phyloP scores from a whole-genome alignment of 2,888 invertebrate genomes.

The Amiota communis region DNA sequence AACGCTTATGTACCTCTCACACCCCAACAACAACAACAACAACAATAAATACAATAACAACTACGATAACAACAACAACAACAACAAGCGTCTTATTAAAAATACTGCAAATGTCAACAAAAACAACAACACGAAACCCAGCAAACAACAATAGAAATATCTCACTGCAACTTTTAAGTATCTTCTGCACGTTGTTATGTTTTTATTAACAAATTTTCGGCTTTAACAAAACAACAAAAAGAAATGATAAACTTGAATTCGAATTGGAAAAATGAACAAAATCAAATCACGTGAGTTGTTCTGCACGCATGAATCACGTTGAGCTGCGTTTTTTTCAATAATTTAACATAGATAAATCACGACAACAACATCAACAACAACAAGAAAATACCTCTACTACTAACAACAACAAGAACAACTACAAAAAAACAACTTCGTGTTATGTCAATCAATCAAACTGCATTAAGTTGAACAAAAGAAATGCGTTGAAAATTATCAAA shows the following conservation, averaged over 20 bases:
- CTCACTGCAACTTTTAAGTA: neutral
- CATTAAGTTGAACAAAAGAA: slow-evolving; percentile 8
- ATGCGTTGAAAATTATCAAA: slow-evolving; percentile 32
- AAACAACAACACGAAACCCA: neutral
- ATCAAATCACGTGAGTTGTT: slow-evolving; percentile 1
- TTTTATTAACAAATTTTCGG: too few relatives aligned
- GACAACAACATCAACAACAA: slow-evolving; percentile 1
- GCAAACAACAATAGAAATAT: neutral
- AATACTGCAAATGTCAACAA: slow-evolving; percentile 2
- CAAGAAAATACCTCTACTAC: neutral
- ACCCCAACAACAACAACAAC: slow-evolving; percentile 33
- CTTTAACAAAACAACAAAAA: too few relatives aligned
- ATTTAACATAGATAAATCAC: neutral
- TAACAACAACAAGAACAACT: slow-evolving; percentile 19
- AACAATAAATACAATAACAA: slow-evolving; percentile 13
- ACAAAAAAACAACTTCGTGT: slow-evolving; percentile 56
- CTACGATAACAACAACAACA: neutral
- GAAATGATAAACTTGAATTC: too few relatives aligned
- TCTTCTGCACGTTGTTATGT: too few relatives aligned
- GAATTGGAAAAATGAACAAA: neutral
- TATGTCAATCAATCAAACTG: slow-evolving; percentile 66
- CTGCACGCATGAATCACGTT: neutral
- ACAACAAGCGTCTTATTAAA: slow-evolving; percentile 17
- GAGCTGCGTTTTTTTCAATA: neutral
- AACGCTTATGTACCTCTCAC: slow-evolving; percentile 45